Evolutionary conservation across 1,140 invertebrate genomes (phyloP).

Genomic region (Musca domestica): DNA sequence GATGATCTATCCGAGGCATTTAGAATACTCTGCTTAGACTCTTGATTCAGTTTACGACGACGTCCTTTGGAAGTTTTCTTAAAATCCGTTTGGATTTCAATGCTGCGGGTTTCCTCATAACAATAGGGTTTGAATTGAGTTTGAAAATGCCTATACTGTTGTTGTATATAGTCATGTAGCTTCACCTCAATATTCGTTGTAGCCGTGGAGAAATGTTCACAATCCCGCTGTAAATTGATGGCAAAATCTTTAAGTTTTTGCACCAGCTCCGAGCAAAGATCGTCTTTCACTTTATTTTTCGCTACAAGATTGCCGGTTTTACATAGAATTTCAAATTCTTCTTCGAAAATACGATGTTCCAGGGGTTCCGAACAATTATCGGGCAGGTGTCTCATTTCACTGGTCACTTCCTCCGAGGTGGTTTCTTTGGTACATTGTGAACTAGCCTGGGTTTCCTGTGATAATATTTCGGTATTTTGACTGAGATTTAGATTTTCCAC

Average conservation of each 20-base stretch:
- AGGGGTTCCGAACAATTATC: conserved; percentile 35
- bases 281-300: neutral
- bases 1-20: conserved; percentile 12
- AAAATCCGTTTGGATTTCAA: conserved; percentile 17
- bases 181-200: conserved; percentile 28
- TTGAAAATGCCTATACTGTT: conserved; percentile 32
- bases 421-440: too few relatives aligned
- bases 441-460: too few relatives aligned
- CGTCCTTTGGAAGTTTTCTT: conserved; percentile 3
- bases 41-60: neutral
- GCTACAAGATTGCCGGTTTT: conserved; percentile 9
- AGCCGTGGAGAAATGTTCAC: conserved; percentile 24
- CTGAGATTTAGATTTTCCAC: too few relatives aligned
- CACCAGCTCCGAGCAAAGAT: neutral
- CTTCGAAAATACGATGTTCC: conserved; percentile 32
- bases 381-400: neutral
- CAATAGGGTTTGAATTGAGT: neutral
- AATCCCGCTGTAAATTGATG: conserved; percentile 36
- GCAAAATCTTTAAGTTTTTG: conserved; percentile 32
- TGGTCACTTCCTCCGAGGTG: too few relatives aligned
- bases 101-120: neutral
- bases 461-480: too few relatives aligned
- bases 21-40: neutral
- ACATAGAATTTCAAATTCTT: conserved; percentile 30
- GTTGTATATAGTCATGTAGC: conserved; percentile 27